Percentiles rank a stretch among this genome's conserved stretches.
Evolutionary conservation across 1,140 invertebrate genomes (phyloP).

Genomic region (Chrysopa pallens): DNA sequence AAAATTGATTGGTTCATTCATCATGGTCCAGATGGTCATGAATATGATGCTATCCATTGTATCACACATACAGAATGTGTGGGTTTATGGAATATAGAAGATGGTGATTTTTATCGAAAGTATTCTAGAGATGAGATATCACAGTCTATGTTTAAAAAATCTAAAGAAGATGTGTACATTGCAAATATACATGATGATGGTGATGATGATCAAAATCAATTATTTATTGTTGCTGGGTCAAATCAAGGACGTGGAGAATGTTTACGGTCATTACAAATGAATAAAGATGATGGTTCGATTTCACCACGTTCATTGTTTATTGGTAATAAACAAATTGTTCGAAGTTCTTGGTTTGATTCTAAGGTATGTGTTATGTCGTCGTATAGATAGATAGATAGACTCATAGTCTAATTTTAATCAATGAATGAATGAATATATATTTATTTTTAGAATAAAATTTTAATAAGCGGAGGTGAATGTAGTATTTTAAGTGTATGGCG

Average conservation of each 20-base stretch:
- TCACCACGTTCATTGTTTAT: slow-evolving; percentile 31
- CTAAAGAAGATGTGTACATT: slow-evolving; percentile 21
- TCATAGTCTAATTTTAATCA: slow-evolving; percentile 5
- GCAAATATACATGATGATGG: not conserved
- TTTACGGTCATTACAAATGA: slow-evolving; percentile 28
- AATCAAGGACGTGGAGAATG: slow-evolving; percentile 27
- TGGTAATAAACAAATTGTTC: slow-evolving; percentile 45
- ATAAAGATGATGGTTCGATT: slow-evolving; percentile 26
- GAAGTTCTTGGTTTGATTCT: slow-evolving; percentile 38
- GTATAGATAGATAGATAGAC: too few species aligned
- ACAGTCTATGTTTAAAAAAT: slow-evolving; percentile 21
- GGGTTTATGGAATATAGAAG: slow-evolving; percentile 49
- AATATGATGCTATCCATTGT: slow-evolving; percentile 37
- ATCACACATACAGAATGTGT: slow-evolving; percentile 51
- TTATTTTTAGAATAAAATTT: too few species aligned
- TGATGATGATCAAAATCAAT: slow-evolving; percentile 3
- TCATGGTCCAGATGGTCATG: slow-evolving; percentile 25
- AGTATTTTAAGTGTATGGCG: too few species aligned
- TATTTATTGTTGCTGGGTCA: slow-evolving; percentile 3
- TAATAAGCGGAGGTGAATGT: too few species aligned
- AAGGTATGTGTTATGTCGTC: too few species aligned
- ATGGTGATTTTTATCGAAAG: slow-evolving; percentile 32
- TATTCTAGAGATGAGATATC: slow-evolving; percentile 36
- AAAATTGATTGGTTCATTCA: slow-evolving; percentile 29
- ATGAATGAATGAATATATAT: too few species aligned